These are phyloP conservation scores for Mobula birostris DNA, from an alignment of 2,113 vertebrate genomes.

Conservation along the genomic window DNA sequence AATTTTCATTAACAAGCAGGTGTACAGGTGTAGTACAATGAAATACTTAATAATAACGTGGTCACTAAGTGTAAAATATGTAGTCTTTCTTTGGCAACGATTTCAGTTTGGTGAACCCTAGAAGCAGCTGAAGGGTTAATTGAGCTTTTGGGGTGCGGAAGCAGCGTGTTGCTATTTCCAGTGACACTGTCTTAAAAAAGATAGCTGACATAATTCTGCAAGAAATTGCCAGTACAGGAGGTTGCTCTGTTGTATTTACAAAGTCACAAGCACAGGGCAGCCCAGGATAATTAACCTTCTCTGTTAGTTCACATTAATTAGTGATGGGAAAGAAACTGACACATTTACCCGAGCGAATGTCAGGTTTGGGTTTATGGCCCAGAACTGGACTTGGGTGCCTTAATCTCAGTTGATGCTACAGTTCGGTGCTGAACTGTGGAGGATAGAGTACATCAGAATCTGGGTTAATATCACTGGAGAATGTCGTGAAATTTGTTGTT, in stretches of 20 bases:
- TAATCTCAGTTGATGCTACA: neutral
- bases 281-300: neutral
- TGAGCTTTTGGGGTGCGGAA: neutral
- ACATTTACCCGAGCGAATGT: neutral
- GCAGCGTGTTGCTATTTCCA: neutral
- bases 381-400: neutral
- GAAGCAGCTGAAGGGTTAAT: neutral
- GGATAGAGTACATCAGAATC: neutral
- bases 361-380: neutral
- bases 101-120: neutral
- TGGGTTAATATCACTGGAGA: too few species aligned
- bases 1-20: too few species aligned
- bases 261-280: neutral
- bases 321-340: neutral
- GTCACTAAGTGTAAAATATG: too few species aligned
- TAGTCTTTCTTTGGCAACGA: neutral
- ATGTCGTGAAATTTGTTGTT: too few species aligned
- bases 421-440: neutral
- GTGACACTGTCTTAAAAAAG: neutral
- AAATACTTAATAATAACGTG: too few species aligned
- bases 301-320: slow-evolving; percentile 9
- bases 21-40: too few species aligned
- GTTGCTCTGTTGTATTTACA: neutral
- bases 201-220: neutral
- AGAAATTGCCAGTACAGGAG: neutral